Conservation (phyloP, 2,888 invertebrate genomes). For the Phengaris arion region DNA sequence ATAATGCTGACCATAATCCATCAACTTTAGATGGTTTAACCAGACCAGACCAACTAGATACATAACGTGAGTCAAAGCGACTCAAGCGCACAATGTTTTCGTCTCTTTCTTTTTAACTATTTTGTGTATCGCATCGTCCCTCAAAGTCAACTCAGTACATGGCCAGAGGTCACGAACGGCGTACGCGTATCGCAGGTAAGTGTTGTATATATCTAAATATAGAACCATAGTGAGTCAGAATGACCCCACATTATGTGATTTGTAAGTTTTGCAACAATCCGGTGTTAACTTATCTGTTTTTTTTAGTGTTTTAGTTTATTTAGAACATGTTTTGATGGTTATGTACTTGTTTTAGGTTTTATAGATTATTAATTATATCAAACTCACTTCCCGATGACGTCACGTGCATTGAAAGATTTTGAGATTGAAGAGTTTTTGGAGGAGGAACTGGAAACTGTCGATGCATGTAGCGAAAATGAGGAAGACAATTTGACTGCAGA, state of each 20-base stretch:
- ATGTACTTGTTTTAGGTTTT: constrained; percentile 1
- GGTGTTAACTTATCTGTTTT: background rate
- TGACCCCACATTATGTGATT: background rate
- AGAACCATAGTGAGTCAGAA: background rate
- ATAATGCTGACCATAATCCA: too few relatives aligned
- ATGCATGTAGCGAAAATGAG: background rate
- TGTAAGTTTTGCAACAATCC: background rate
- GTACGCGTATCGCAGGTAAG: background rate
- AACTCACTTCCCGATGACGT: background rate
- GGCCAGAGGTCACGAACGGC: background rate
- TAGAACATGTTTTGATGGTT: too few relatives aligned
- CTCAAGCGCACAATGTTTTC: background rate
- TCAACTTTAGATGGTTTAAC: too few relatives aligned
- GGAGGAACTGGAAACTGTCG: background rate
- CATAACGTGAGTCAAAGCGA: constrained; percentile 1
- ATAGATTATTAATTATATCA: background rate
- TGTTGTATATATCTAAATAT: background rate
- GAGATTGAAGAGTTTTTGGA: background rate
- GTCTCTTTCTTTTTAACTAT: background rate
- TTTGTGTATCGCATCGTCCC: background rate
- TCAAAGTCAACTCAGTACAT: background rate
- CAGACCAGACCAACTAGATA: too few relatives aligned
- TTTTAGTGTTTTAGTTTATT: background rate
- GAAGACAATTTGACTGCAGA: background rate
- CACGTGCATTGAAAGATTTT: background rate